Percentiles rank a stretch among this genome's conserved stretches.
phyloP scores from a whole-genome alignment of 2,888 invertebrate species.

The Oscheius sp. region DNA sequence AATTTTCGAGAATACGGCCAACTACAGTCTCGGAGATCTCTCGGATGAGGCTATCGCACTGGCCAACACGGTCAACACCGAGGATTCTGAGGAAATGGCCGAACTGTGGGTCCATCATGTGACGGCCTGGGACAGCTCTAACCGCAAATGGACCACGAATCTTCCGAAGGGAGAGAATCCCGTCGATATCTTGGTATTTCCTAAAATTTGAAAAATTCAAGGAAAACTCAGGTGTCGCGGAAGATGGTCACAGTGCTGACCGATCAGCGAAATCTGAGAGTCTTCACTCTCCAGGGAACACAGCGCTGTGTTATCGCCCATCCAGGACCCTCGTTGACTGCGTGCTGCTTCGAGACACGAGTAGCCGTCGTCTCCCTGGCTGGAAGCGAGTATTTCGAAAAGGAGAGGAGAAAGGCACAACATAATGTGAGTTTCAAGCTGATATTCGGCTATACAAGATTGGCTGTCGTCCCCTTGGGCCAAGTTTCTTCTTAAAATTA shows the following conservation, averaged over 20 bases:
- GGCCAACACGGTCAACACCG: constrained; percentile 42
- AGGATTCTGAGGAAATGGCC: constrained; percentile 44
- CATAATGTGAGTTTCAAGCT: constrained; percentile 22
- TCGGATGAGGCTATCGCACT: constrained; percentile 83
- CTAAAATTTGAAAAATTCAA: background rate
- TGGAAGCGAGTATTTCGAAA: constrained; percentile 73
- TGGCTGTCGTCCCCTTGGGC: no score
- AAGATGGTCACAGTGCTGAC: constrained; percentile 87
- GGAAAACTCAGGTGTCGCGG: constrained; percentile 75
- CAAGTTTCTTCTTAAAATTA: no score
- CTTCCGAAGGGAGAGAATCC: constrained; percentile 81
- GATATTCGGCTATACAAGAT: background rate
- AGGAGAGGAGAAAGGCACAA: constrained; percentile 30
- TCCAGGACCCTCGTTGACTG: constrained; percentile 80
- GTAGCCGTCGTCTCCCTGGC: constrained; percentile 81
- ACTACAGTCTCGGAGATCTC: constrained; percentile 88
- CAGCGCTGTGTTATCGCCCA: constrained; percentile 84
- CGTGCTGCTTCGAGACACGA: constrained; percentile 79
- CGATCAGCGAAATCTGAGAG: constrained; percentile 82
- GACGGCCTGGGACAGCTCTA: constrained; percentile 56
- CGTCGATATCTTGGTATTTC: constrained; percentile 74
- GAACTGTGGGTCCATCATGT: constrained; percentile 56
- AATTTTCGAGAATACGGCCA: constrained; percentile 86
- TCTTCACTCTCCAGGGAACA: constrained; percentile 87
- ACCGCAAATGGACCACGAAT: constrained; percentile 56